Evolutionary conservation across 2,113 vertebrate genomes (phyloP).

Genomic region (Heterochromis multidens): DNA sequence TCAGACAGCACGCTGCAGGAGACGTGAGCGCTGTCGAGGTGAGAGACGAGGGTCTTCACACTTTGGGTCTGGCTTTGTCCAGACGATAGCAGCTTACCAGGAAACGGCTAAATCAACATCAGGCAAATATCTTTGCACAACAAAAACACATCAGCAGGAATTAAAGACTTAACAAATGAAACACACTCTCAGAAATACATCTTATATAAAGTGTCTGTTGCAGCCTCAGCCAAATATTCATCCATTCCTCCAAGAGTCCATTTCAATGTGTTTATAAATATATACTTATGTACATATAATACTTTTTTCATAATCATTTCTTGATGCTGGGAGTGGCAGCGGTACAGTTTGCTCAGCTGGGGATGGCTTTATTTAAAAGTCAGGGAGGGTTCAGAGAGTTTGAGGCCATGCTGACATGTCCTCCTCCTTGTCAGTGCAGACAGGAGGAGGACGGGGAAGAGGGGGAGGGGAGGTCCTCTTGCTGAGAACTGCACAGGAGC

Average conservation of each 20-base stretch:
- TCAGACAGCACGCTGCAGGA: slow-evolving; percentile 8
- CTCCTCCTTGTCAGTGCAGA: slow-evolving; percentile 27
- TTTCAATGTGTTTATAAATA: slow-evolving; percentile 54
- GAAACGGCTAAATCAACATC: slow-evolving; percentile 17
- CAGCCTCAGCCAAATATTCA: slow-evolving; percentile 38
- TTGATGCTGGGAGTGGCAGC: slow-evolving; percentile 43
- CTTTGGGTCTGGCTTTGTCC: slow-evolving; percentile 22
- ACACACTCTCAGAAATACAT: slow-evolving; percentile 30
- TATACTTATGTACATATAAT: slow-evolving; percentile 56
- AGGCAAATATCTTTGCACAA: neutral
- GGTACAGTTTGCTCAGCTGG: slow-evolving; percentile 15
- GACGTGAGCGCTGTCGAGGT: neutral
- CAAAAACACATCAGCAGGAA: neutral
- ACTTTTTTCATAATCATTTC: slow-evolving; percentile 29
- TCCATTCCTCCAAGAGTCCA: slow-evolving; percentile 16
- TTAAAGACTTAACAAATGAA: slow-evolving; percentile 5
- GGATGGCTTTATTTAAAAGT: slow-evolving; percentile 44
- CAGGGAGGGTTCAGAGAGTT: slow-evolving; percentile 31
- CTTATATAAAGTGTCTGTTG: slow-evolving; percentile 64
- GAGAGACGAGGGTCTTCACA: slow-evolving; percentile 5
- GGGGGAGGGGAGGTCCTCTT: neutral
- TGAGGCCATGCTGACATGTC: slow-evolving; percentile 58
- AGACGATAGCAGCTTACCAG: slow-evolving; percentile 55
- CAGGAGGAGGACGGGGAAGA: neutral
- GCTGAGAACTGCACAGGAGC: slow-evolving; percentile 1